Percentiles rank a stretch among this genome's conserved stretches.
Evolutionary conservation across 2,888 invertebrate genomes (phyloP).

Genomic region (Epistrophella euchroma): DNA sequence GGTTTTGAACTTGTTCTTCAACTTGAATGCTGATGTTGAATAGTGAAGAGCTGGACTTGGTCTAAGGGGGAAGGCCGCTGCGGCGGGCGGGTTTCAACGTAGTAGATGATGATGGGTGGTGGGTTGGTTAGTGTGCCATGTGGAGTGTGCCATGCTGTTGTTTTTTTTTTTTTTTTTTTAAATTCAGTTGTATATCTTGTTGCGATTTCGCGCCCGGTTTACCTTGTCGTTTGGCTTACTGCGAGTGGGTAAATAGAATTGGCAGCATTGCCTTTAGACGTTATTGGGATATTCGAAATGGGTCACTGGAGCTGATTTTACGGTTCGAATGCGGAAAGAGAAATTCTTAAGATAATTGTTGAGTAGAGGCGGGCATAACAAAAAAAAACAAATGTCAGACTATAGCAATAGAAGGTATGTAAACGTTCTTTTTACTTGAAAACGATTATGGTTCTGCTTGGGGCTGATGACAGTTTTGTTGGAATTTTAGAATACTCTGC

Average conservation of each 20-base stretch:
- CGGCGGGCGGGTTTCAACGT: too few relatives aligned
- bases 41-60: background rate
- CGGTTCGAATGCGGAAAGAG: constrained; percentile 69
- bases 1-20: constrained; percentile 72
- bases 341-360: constrained; percentile 65
- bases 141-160: constrained; percentile 72
- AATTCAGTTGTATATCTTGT: constrained; percentile 59
- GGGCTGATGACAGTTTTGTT: constrained; percentile 17
- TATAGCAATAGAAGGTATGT: background rate
- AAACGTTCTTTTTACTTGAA: background rate
- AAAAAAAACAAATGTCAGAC: constrained; percentile 42
- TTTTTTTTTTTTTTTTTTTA: constrained; percentile 17
- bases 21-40: too few relatives aligned
- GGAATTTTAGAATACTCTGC: background rate
- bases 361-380: constrained; percentile 31
- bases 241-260: constrained; percentile 62
- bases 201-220: constrained; percentile 71
- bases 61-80: background rate
- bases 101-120: constrained; percentile 55
- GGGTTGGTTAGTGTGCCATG: constrained; percentile 68
- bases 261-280: constrained; percentile 50
- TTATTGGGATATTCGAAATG: constrained; percentile 59
- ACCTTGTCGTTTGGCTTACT: constrained; percentile 68
- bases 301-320: constrained; percentile 76
- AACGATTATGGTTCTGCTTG: constrained; percentile 21